These are phyloP conservation scores for Synergus itoensis DNA, from an alignment of 2,888 invertebrate species.

Conservation along the genomic window DNA sequence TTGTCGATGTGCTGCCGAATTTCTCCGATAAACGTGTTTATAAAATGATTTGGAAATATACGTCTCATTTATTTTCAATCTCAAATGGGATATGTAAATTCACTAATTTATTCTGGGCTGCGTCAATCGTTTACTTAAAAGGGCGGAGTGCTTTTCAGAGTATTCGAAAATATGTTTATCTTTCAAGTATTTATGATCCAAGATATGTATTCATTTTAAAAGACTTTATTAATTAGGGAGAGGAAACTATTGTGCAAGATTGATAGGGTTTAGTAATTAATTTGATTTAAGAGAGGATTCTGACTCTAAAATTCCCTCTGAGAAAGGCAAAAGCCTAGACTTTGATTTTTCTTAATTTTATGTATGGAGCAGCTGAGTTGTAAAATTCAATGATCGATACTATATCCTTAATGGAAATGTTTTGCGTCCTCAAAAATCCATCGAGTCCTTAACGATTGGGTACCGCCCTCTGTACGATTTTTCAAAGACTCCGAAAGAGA, in stretches of 20 bases:
- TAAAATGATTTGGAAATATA: slow-evolving; percentile 38
- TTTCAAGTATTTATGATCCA: slow-evolving; percentile 1
- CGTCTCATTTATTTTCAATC: slow-evolving; percentile 41
- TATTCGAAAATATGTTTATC: slow-evolving; percentile 25
- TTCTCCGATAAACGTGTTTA: slow-evolving; percentile 36
- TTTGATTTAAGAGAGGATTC: background rate
- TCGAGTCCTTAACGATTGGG: slow-evolving; percentile 1
- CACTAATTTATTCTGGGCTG: slow-evolving; percentile 17
- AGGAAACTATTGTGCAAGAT: background rate
- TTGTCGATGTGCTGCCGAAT: slow-evolving; percentile 24
- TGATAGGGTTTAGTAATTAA: slow-evolving; percentile 8
- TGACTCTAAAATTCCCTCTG: background rate
- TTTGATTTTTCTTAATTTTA: background rate
- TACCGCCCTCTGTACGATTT: background rate
- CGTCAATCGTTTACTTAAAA: slow-evolving; percentile 20
- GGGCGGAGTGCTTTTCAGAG: slow-evolving; percentile 29
- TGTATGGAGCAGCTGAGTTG: background rate
- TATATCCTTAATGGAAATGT: slow-evolving; percentile 15
- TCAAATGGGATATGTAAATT: slow-evolving; percentile 42
- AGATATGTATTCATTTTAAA: slow-evolving; percentile 22
- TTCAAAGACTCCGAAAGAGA: background rate
- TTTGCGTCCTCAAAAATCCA: slow-evolving; percentile 27
- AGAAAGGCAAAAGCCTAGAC: background rate
- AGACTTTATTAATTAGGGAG: slow-evolving; percentile 21
- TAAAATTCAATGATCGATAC: slow-evolving; percentile 6